Base-by-base conservation (phyloP, 2,888 invertebrate species). In the Eilema sororculum region DNA sequence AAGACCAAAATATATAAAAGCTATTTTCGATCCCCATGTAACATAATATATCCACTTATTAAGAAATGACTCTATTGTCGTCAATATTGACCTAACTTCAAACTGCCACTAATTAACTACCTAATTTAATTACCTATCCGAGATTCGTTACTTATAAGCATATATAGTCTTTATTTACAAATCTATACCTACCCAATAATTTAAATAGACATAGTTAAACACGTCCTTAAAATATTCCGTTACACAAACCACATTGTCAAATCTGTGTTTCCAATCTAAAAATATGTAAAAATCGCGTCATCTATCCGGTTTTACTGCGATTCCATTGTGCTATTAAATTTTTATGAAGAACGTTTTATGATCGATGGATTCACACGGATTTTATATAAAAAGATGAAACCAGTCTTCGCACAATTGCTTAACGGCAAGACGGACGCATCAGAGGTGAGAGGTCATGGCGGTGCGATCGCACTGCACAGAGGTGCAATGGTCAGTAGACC, bases 381-480 rank as follows among this genome's bases (percentile, higher is more conserved):
- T 81, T 77, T 84, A 69, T 56, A 56, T 72, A 60, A 67, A 76
- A 61, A 69, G 71, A 84, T 71, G 77, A 73, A 91, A 93, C 91
- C 89, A 86, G 91, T 91, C 88, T 87, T 86, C 74, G 90, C 88
- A 89, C 87, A 89, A 89, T 89, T 86, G 86, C 83, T 82, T 83
- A 89, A 89, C 90, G 88, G 89, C 78, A 85, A 74, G 76, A 84
- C 79, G 82, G 86, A 72, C 75, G 85, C 73, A 72, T 79, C 80
- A 73, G 85, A 92, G 92, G 87, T 90, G 89, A 92, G 87, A 93
- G 91, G 91, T 91, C 90, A 90, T 75, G 75, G 80, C 78, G 81
- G 81, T 75, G 77, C 73, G 68, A 74, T 64, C 68, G 73, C 68
- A 84, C 81, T 77, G 81, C 71, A 73, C 68, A 82, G 80, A 75